Evolutionary conservation across 2,888 invertebrate genomes (phyloP).

Genomic region (Alloplasta piceator): DNA sequence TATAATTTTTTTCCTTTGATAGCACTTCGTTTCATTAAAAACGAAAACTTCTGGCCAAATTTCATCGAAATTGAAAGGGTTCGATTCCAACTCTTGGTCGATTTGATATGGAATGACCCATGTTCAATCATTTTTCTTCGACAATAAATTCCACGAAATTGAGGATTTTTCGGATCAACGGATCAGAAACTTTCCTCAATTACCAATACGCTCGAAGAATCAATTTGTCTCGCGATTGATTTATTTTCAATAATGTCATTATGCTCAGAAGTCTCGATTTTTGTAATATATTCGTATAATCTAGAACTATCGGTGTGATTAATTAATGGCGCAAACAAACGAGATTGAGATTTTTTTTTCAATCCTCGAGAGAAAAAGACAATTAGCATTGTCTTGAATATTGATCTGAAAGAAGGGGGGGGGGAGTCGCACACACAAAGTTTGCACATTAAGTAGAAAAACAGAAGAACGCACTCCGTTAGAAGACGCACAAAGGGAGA

Average conservation of each 20-base stretch:
- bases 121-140: too few species aligned
- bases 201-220: neutral
- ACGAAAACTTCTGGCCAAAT: too few species aligned
- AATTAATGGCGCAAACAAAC: neutral
- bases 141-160: neutral
- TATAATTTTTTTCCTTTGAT: too few species aligned
- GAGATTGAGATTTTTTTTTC: neutral
- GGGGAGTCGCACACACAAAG: neutral
- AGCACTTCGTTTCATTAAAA: too few species aligned
- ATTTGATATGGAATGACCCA: too few species aligned
- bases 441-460: conserved; percentile 8
- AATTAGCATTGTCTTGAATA: conserved; percentile 5
- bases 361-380: neutral
- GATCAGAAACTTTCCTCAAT: neutral
- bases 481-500: conserved; percentile 39
- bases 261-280: conserved; percentile 6
- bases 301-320: neutral
- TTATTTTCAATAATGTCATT: neutral
- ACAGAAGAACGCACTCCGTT: conserved; percentile 13
- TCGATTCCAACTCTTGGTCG: too few species aligned
- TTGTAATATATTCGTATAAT: neutral
- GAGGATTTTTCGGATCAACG: neutral
- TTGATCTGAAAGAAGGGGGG: conserved; percentile 5
- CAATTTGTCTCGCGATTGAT: neutral
- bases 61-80: too few species aligned